Base-by-base conservation (phyloP, 2,888 invertebrate species). In the Buathra laborator region DNA sequence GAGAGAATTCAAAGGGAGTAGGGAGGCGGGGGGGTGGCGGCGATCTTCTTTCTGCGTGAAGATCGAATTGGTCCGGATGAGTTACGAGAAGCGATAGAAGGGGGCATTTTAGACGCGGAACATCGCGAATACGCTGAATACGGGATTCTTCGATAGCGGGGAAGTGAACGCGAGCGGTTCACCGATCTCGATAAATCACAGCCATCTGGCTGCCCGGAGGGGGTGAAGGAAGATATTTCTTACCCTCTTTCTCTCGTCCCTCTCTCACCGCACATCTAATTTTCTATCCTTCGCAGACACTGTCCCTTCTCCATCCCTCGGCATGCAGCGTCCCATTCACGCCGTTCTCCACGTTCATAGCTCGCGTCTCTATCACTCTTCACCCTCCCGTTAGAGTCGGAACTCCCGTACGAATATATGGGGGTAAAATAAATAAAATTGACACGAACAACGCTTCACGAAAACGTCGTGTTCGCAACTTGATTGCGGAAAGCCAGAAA, bases 171-270 rank as follows among this genome's bases (percentile, higher is more conserved):
- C 43, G 71, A 81, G 48, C 83, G 83, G 82, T 77, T 81, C 74
- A 82, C 81, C 84, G 89, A 87, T 89, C 88, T 62, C 88, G 86
- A 90, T 90, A 90, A 90, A 90, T 90, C 89, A 90, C 86, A 83
- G 44, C 71, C 79, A 67, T 83, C 82, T 66, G 59, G 48, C 72
- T 48, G 59, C 68, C 44, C 44, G 59, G 70, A 66, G 67, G 46
- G 68, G 70, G 68, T 68, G 72, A 72, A 46, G 59, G 32, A 7
- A 37, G 68, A 78, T 79, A 62, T 59, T 68, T 62, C 83, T 70
- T 74, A n/a, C 59, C 14, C 24, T 29, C 51, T 59, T 51, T 12
- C 59, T 62, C 46, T 46, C 44, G 43, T 70, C 46, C 78, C n/a
- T 62, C 46, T 12, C 62, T 37, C 37, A 32, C 59, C 29, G 14